A percentile compares a stretch with the other conserved stretches of the same genome.
Conservation (phyloP, 64 coral and sea anemone genomes). For the Acropora yongei region DNA sequence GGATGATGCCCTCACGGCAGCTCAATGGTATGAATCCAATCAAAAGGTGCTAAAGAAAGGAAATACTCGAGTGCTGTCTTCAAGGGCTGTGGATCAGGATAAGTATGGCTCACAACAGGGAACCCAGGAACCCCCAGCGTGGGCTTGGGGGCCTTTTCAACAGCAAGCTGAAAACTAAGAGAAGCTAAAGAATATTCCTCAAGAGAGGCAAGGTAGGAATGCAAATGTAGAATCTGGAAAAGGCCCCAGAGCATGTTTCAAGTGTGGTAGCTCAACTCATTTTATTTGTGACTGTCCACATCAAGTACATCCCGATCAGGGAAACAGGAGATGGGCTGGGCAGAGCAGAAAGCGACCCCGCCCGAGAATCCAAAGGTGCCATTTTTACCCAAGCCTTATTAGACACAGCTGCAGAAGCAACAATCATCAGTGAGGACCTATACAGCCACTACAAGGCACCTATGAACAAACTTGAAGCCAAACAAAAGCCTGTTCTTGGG, state of each 20-base stretch:
- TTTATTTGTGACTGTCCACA: not conserved
- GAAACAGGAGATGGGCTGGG: not conserved
- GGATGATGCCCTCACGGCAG: not conserved
- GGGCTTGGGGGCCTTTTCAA: not conserved
- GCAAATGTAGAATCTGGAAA: not conserved
- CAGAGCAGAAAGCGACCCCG: slow-evolving; percentile 4
- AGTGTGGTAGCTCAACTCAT: not conserved
- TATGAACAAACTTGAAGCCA: not conserved
- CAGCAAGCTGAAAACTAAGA: not conserved
- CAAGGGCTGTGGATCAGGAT: not conserved
- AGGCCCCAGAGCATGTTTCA: not conserved
- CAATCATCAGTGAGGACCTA: slow-evolving; percentile 26
- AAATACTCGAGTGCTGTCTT: not conserved
- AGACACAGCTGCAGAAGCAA: slow-evolving; percentile 30
- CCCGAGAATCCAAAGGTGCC: slow-evolving; percentile 15
- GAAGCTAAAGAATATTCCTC: not conserved
- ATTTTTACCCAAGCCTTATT: slow-evolving; percentile 19
- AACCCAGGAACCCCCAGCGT: not conserved
- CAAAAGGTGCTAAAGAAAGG: not conserved
- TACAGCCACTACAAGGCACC: not conserved
- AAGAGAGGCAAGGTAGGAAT: not conserved
- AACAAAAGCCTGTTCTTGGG: not conserved
- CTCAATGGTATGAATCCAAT: not conserved
- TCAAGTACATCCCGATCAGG: not conserved
- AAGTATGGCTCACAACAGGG: not conserved